Conservation (phyloP, 2,113 vertebrate species). For the Tenrec ecaudatus region DNA sequence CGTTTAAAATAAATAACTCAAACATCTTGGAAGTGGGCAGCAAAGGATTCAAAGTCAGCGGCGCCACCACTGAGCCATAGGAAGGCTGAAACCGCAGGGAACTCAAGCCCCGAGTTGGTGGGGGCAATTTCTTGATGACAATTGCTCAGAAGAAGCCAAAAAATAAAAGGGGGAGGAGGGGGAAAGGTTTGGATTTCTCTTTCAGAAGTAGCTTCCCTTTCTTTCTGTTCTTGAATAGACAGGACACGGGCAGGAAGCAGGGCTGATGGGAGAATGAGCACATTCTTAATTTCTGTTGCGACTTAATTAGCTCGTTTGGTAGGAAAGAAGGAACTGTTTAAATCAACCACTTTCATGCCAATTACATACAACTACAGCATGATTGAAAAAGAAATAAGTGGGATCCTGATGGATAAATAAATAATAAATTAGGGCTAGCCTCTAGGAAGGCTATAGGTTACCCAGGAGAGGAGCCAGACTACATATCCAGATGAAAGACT, state of each 20-base stretch:
- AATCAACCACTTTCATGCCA: not conserved
- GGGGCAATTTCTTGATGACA: slow-evolving; percentile 48
- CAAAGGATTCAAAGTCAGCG: not conserved
- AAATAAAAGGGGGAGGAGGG: too few species aligned
- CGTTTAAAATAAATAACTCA: too few species aligned
- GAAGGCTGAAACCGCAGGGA: not conserved
- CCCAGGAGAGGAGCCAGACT: not conserved
- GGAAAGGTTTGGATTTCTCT: not conserved
- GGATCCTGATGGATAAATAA: not conserved
- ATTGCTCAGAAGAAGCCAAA: not conserved
- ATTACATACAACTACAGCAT: not conserved
- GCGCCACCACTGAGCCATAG: not conserved
- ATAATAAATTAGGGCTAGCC: not conserved
- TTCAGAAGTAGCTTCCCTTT: not conserved
- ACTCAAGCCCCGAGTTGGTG: slow-evolving; percentile 1
- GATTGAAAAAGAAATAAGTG: not conserved
- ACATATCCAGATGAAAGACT: not conserved
- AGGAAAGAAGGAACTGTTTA: not conserved
- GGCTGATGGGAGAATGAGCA: slow-evolving; percentile 27
- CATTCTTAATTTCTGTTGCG: slow-evolving; percentile 21
- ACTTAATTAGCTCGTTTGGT: not conserved
- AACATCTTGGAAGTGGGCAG: too few species aligned
- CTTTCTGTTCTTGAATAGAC: not conserved
- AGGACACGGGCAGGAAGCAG: not conserved
- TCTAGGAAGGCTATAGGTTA: not conserved